Base-by-base conservation (phyloP, 2,113 vertebrate genomes). In the Percina caprodes region DNA sequence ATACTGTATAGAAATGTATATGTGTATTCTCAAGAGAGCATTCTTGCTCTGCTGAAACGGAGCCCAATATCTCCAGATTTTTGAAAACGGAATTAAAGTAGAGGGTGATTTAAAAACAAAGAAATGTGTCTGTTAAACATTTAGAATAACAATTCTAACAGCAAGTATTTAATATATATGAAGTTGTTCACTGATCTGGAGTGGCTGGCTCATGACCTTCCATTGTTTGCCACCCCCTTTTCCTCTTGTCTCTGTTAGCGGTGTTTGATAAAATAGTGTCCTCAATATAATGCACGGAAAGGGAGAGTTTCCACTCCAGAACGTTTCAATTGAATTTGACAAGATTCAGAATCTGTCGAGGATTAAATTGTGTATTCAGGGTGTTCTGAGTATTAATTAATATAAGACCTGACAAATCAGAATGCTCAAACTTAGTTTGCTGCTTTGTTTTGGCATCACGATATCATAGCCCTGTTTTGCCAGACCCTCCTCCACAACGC, bases 351-450 rank as follows among this genome's bases (percentile, higher is more conserved):
- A 35, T 63, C 46, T 24, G 3, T 35, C 0, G 3, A 59, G 75
- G 79, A 86, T 79, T 60, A 74, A 52, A 46, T 46, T 52, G 48
- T 66, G 24, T 35, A 58, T 66, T 54, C 12, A 70, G n/a, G 2
- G 1, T 12, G 2, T 61, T 72, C 45, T 69, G n/a, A 65, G 65
- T 42, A 45, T 77, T 42, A 56, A 71, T 30, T 45, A 35, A 42
- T 74, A 26, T 7, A 35, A 30, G 30, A 30, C 30, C 30, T 4
- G 4, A 8, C 35, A 35, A 35, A 35, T 35, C 35, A 35, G 35
- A 35, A 35, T 35, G 35, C 35, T 35, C 35, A 8, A 35, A 35
- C 35, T 35, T 35, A 35, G 35, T 35, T 35, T 35, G 35, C 35
- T 35, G 35, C 7, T 35, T 35, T 35, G 1, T 35, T 35, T 8